Percentiles rank a stretch among this genome's conserved stretches.
Evolutionary conservation across 2,797 vertebrate genomes (phyloP).

Genomic region (Knipowitschia caucasica): DNA sequence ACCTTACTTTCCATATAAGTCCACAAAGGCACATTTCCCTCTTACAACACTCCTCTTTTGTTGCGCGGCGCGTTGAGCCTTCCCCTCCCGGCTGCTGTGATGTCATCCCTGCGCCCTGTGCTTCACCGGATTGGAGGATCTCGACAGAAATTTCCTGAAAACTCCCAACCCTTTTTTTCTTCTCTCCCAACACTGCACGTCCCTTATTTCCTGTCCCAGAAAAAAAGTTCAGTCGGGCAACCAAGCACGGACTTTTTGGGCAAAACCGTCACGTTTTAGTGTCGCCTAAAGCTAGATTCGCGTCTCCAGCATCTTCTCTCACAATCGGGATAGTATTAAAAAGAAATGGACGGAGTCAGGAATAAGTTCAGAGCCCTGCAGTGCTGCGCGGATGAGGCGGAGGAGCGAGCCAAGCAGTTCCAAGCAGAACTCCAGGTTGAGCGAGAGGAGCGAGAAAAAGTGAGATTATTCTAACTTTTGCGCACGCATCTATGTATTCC

Average conservation of each 20-base stretch:
- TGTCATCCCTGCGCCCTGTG: conserved; percentile 66
- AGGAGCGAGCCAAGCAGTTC: conserved; percentile 81
- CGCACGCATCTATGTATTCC: background rate
- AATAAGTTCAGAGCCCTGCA: conserved; percentile 90
- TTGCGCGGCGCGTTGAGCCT: conserved; percentile 40
- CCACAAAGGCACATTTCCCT: conserved; percentile 42
- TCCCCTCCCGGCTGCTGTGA: conserved; percentile 66
- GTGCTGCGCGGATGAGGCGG: conserved; percentile 88
- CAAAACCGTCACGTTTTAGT: conserved; percentile 15
- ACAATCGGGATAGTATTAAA: conserved; percentile 3
- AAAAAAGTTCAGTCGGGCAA: conserved; percentile 28
- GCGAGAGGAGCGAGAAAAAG: conserved; percentile 85
- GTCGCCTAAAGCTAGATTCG: background rate
- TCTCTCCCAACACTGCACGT: conserved; percentile 41
- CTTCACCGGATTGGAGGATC: conserved; percentile 73
- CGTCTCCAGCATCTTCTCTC: background rate
- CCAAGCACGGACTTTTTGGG: conserved; percentile 23
- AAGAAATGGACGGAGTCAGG: conserved; percentile 82
- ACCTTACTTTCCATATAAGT: conserved; percentile 65
- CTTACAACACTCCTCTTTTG: conserved; percentile 47
- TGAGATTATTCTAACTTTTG: conserved; percentile 66
- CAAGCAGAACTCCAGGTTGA: conserved; percentile 85
- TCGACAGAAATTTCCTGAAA: conserved; percentile 72
- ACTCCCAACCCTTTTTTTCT: conserved; percentile 55
- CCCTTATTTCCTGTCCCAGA: conserved; percentile 61